Percentiles rank a stretch among this genome's conserved stretches.
Conservation (phyloP, 2,888 invertebrate genomes). For the Phasia obesa region DNA sequence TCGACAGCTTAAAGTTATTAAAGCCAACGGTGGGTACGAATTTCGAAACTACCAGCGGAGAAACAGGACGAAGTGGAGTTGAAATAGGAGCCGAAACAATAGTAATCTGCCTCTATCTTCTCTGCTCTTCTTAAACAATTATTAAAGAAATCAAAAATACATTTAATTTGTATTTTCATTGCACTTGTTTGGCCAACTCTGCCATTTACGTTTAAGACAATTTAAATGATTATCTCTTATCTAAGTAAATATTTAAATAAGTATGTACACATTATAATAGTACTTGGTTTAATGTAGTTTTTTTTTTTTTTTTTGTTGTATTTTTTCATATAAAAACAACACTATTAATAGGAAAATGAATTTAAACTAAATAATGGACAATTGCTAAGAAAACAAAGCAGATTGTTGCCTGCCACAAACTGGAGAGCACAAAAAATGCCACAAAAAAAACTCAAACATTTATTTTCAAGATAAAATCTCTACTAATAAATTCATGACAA, state of each 20-base stretch:
- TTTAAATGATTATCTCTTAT: constrained; percentile 66
- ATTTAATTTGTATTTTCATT: not conserved
- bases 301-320: constrained; percentile 1
- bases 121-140: no score
- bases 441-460: constrained; percentile 75
- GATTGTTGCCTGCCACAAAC: constrained; percentile 26
- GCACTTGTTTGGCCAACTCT: constrained; percentile 6
- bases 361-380: constrained; percentile 35
- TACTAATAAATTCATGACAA: constrained; percentile 81
- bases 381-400: constrained; percentile 39
- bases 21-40: no score
- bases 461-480: constrained; percentile 80
- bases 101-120: no score
- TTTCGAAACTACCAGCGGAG: no score
- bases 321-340: constrained; percentile 51
- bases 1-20: no score
- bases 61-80: no score
- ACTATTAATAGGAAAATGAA: constrained; percentile 62
- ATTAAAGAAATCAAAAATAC: no score
- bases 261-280: constrained; percentile 52
- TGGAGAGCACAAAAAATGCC: constrained; percentile 22
- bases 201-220: constrained; percentile 20
- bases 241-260: constrained; percentile 39
- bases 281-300: constrained; percentile 61
- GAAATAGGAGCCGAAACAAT: no score